A percentile compares a stretch with the other conserved stretches of the same genome.
Evolutionary conservation across 1,140 invertebrate species (phyloP).

Genomic region (Meloidogyne hapla): DNA sequence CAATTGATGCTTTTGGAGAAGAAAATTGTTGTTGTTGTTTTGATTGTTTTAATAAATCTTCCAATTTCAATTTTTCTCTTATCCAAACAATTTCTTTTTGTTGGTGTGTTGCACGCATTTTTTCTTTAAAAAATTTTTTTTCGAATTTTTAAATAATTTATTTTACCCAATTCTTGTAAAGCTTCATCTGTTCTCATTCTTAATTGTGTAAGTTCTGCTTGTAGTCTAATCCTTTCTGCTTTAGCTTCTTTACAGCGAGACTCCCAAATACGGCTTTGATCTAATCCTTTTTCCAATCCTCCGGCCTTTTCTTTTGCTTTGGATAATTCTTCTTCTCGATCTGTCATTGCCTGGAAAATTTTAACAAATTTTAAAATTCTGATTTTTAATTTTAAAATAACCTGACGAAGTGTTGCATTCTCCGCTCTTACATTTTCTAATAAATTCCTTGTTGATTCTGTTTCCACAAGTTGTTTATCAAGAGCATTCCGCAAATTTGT

Average conservation of each 20-base stretch:
- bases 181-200: slow-evolving; percentile 60
- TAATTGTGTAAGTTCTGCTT: slow-evolving; percentile 51
- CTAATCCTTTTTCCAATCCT: slow-evolving; percentile 53
- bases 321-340: slow-evolving; percentile 33
- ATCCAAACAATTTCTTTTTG: slow-evolving; percentile 41
- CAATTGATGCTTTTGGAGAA: not conserved
- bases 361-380: not conserved
- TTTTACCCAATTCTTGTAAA: slow-evolving; percentile 31
- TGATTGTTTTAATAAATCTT: slow-evolving; percentile 14
- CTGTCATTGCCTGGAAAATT: not conserved
- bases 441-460: not conserved
- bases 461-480: not conserved
- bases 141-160: slow-evolving; percentile 16
- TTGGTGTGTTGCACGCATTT: slow-evolving; percentile 28
- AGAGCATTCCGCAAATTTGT: not conserved
- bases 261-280: slow-evolving; percentile 57
- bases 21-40: not conserved
- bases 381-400: not conserved
- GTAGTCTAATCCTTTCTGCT: slow-evolving; percentile 49
- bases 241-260: slow-evolving; percentile 60
- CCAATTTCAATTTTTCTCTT: slow-evolving; percentile 23
- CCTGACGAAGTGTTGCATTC: not conserved
- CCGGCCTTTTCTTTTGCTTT: slow-evolving; percentile 26
- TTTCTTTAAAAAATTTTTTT: slow-evolving; percentile 24
- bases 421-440: not conserved